Evolutionary conservation across 2,888 invertebrate species (phyloP).

Genomic region (Drosophila aldrichi): DNA sequence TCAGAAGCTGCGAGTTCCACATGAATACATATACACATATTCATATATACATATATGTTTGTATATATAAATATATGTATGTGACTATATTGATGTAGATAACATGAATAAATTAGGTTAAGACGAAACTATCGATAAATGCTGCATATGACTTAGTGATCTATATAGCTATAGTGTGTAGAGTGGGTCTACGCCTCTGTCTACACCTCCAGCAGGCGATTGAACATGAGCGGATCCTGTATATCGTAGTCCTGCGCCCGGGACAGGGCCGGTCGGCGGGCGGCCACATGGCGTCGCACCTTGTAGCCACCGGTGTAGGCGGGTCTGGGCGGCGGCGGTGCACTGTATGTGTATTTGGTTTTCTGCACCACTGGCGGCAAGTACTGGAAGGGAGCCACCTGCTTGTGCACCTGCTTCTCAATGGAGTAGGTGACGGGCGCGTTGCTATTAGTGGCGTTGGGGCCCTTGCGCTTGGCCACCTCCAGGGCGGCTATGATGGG

Average conservation of each 20-base stretch:
- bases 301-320: conserved; percentile 67
- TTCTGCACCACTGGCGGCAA: conserved; percentile 80
- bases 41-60: not conserved
- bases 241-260: conserved; percentile 73
- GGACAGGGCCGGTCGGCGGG: conserved; percentile 33
- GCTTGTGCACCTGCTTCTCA: conserved; percentile 81
- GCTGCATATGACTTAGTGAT: conserved; percentile 79
- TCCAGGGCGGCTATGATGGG: conserved; percentile 83
- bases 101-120: conserved; percentile 71
- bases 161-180: conserved; percentile 48
- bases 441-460: conserved; percentile 19
- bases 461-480: conserved; percentile 75
- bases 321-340: conserved; percentile 67
- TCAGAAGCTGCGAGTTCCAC: conserved; percentile 25
- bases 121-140: conserved; percentile 54
- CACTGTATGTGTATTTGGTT: conserved; percentile 79
- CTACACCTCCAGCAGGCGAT: conserved; percentile 71
- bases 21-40: not conserved
- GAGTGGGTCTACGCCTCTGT: not conserved
- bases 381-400: conserved; percentile 60
- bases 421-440: conserved; percentile 71
- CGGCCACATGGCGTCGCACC: conserved; percentile 70
- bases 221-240: conserved; percentile 79
- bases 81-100: conserved; percentile 32
- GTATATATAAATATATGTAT: conserved; percentile 34